These are phyloP conservation scores for Petrocephalus microphthalmus DNA, from an alignment of 2,113 vertebrate genomes.

Conservation along the genomic window DNA sequence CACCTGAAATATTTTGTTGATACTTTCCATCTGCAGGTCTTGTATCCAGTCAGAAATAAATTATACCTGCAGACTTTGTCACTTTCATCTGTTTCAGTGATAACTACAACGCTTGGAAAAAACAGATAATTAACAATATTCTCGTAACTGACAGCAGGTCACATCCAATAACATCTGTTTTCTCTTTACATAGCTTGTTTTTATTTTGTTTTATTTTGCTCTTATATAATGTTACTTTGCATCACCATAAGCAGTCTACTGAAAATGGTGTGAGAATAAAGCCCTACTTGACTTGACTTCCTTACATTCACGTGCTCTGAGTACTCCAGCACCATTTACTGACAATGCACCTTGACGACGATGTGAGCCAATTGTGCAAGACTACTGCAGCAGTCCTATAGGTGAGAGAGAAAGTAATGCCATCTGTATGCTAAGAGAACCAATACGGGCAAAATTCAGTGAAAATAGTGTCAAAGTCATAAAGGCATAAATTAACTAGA, in stretches of 20 bases:
- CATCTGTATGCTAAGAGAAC: too few species aligned
- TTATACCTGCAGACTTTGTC: background rate
- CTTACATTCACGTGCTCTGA: background rate
- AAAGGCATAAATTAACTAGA: background rate
- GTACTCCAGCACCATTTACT: too few species aligned
- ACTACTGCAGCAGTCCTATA: too few species aligned
- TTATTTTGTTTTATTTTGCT: background rate
- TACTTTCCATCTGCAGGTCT: background rate
- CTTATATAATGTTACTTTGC: background rate
- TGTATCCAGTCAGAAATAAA: too few species aligned
- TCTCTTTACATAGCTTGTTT: background rate
- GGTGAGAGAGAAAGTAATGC: too few species aligned
- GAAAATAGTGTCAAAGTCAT: too few species aligned
- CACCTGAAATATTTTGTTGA: background rate
- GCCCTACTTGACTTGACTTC: background rate
- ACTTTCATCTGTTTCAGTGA: background rate
- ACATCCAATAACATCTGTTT: background rate
- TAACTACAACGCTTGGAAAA: background rate
- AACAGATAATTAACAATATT: background rate
- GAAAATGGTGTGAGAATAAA: background rate
- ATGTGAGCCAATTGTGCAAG: too few species aligned
- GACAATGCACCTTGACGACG: too few species aligned
- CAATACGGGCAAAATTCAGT: too few species aligned
- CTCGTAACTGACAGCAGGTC: background rate
- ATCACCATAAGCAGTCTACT: background rate